Conservation (phyloP, 2,888 invertebrate genomes). For the Lycia hirtaria region DNA sequence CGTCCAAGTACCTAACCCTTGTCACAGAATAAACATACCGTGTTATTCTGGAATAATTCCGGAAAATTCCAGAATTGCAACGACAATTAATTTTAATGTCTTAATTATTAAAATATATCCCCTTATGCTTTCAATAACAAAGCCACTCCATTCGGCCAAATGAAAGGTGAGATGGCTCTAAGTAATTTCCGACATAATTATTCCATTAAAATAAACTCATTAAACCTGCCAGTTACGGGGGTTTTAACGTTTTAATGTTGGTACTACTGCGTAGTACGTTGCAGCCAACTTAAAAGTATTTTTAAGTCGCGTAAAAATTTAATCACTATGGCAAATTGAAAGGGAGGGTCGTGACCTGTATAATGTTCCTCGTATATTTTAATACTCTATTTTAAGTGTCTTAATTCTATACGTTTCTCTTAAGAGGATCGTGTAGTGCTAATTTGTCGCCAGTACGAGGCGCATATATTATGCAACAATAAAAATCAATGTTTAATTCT, state of each 20-base stretch:
- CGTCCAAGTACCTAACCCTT: too few relatives aligned
- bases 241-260: slow-evolving; percentile 58
- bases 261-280: slow-evolving; percentile 36
- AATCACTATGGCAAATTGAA: slow-evolving; percentile 65
- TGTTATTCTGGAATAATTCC: too few relatives aligned
- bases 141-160: slow-evolving; percentile 24
- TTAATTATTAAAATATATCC: slow-evolving; percentile 17
- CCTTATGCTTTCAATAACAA: slow-evolving; percentile 24
- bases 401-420: slow-evolving; percentile 3
- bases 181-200: slow-evolving; percentile 66
- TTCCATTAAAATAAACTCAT: slow-evolving; percentile 68
- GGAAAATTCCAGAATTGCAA: neutral
- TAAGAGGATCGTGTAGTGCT: too few relatives aligned
- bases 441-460: too few relatives aligned
- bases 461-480: too few relatives aligned
- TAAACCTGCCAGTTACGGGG: slow-evolving; percentile 53
- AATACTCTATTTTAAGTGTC: slow-evolving; percentile 24
- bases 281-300: slow-evolving; percentile 55
- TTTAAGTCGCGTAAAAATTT: slow-evolving; percentile 70
- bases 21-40: too few relatives aligned
- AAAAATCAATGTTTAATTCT: too few relatives aligned
- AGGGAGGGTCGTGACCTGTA: slow-evolving; percentile 40
- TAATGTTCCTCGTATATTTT: slow-evolving; percentile 30
- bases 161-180: slow-evolving; percentile 48
- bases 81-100: slow-evolving; percentile 1